Evolutionary conservation across 2,888 invertebrate species (phyloP), one percentile per base, ranked within the genome.

Genomic region (Epicampocera succincta): DNA sequence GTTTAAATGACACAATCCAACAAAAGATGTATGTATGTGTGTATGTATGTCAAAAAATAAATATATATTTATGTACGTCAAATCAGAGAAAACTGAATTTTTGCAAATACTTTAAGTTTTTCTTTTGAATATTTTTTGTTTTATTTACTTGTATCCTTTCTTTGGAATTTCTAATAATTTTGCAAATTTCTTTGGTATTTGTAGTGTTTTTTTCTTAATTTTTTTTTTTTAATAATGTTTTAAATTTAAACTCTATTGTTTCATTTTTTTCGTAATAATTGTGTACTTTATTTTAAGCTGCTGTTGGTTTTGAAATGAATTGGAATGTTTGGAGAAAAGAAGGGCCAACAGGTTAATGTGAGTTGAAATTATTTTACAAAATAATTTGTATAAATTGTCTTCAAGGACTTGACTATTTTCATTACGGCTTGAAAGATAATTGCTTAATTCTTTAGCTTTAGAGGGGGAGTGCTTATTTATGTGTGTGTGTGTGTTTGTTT

Each of bases 351-450:
- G 54, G 56, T 48, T 13, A 46, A 38, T 29, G 5, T 13, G 40
- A 71, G 15, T 50, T 65, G 56, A 38, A 81, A 63, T 17, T 63
- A 54, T 63, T 81, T 73, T 73, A 81, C 63, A 63, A 81, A 81
- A 77, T 81, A 81, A 81, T 81, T 81, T 81, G 81, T 77, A 77
- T 81, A 81, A 81, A 77, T 81, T 81, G 81, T 81, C 19, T 58
- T 69, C 15, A 52, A 25, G 42, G 15, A 25, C n/a, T 73, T 73
- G 9, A 46, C 33, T 33, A 3, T 48, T 44, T 29, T 40, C 3
- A 15, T 65, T 58, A 48, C 58, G 13, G 9, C 17, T 38, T 19
- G 2, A 38, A 40, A 54, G 46, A 46, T 13, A 60, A 54, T 61
- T 61, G 11, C 17, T 65, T 13, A 66, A 3, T 65, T 42, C 19